Conservation (phyloP, 2,797 vertebrate species). For the Oryzias sinensis region DNA sequence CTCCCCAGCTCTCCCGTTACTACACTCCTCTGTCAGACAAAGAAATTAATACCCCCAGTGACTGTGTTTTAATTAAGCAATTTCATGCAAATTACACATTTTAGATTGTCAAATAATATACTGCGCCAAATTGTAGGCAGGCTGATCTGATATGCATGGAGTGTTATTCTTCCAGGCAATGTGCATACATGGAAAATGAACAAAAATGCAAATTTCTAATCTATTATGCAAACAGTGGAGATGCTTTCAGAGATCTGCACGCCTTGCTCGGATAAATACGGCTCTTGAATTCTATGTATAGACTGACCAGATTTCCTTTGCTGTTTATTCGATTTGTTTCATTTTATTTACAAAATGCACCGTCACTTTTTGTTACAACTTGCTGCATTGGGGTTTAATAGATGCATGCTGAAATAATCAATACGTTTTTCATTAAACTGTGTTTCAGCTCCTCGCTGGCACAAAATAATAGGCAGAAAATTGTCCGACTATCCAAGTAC, state of each 20-base stretch:
- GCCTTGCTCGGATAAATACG: conserved; percentile 92
- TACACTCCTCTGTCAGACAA: conserved; percentile 98
- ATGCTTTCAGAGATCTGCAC: conserved; percentile 99
- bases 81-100: conserved; percentile 99
- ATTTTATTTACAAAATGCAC: conserved; percentile 45
- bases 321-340: conserved; percentile 75
- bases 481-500: conserved; percentile 58
- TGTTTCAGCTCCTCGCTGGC: conserved; percentile 41
- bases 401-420: conserved; percentile 31
- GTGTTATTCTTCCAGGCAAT: conserved; percentile 99
- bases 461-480: conserved; percentile 42
- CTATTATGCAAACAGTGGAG: conserved; percentile 99
- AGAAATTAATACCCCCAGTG: conserved; percentile 99
- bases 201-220: conserved; percentile 99
- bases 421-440: conserved; percentile 37
- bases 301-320: conserved; percentile 81
- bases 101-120: conserved; percentile 99
- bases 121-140: conserved; percentile 99
- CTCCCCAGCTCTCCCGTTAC: conserved; percentile 94
- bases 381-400: conserved; percentile 13
- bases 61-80: conserved; percentile 99
- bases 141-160: conserved; percentile 99
- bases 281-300: conserved; percentile 95
- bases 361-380: too few relatives aligned
- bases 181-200: conserved; percentile 99